Conservation (phyloP, 1,140 invertebrate genomes). For the Drosophila tropicalis region DNA sequence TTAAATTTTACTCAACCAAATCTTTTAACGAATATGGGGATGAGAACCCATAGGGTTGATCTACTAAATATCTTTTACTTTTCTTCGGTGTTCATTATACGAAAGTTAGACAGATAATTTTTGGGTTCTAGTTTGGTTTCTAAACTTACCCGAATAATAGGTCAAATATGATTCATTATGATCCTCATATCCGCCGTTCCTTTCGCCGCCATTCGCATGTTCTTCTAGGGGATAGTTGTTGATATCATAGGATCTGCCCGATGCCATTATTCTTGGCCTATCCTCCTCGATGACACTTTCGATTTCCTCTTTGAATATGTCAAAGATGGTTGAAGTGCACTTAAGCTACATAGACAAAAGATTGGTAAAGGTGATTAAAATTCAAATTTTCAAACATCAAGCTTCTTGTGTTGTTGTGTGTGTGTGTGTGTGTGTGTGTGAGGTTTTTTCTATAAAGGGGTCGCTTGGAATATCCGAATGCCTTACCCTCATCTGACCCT, state of each 20-base stretch:
- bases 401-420: neutral
- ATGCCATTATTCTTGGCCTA: constrained; percentile 79
- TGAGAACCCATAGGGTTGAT: too few species aligned
- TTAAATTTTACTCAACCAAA: too few species aligned
- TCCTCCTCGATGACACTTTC: constrained; percentile 82
- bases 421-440: too few species aligned
- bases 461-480: neutral
- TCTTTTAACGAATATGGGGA: too few species aligned
- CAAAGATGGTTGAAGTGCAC: constrained; percentile 78
- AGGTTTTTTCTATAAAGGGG: too few species aligned
- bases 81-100: too few species aligned
- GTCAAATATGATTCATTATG: constrained; percentile 82
- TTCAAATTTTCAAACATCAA: constrained; percentile 10
- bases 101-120: too few species aligned
- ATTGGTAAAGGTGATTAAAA: constrained; percentile 24
- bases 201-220: constrained; percentile 59
- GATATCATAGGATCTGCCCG: constrained; percentile 78
- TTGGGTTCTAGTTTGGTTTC: too few species aligned
- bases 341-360: constrained; percentile 60
- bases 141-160: constrained; percentile 68
- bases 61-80: too few species aligned
- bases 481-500: constrained; percentile 84
- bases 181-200: constrained; percentile 67
- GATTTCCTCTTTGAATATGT: constrained; percentile 82
- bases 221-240: constrained; percentile 78